A percentile compares a stretch with the other conserved stretches of the same genome.
Evolutionary conservation across 2,797 vertebrate species (phyloP).

Genomic region (Premnoplex brunnescens): DNA sequence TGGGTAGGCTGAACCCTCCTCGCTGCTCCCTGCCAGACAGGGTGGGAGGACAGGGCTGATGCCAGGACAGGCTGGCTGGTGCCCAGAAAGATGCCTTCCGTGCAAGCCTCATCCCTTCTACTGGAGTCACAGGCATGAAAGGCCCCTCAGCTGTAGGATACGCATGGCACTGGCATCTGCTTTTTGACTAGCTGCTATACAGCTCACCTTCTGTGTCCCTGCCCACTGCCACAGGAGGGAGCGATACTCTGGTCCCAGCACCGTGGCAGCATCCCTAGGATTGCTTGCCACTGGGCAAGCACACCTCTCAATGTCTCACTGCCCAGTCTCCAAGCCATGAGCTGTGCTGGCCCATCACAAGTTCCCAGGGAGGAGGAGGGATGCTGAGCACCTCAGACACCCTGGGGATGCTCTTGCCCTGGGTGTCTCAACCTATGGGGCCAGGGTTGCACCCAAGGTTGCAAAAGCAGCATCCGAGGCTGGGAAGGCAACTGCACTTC

Average conservation of each 20-base stretch:
- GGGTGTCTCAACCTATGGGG: background rate
- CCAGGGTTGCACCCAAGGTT: background rate
- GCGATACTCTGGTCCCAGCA: background rate
- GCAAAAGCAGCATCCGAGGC: background rate
- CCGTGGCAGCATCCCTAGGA: background rate
- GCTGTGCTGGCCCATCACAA: background rate
- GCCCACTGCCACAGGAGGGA: background rate
- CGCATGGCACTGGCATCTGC: fast-evolving
- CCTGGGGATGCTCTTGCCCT: background rate
- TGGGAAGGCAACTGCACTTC: constrained; percentile 56
- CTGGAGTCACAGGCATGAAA: fast-evolving
- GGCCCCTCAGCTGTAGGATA: background rate
- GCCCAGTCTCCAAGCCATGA: fast-evolving
- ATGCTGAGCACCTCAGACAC: background rate
- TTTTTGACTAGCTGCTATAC: background rate
- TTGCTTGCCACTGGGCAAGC: background rate
- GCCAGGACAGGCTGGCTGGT: background rate
- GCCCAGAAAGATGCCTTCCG: background rate
- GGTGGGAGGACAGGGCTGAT: background rate
- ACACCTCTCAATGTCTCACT: background rate
- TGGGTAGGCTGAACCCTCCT: background rate
- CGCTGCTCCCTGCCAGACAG: background rate
- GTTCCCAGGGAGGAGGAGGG: background rate
- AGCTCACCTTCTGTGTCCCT: background rate
- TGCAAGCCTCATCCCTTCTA: background rate